A percentile compares a stretch with the other conserved stretches of the same genome.
These are phyloP conservation scores for Cephus nigrinus DNA, from an alignment of 2,888 invertebrate species.

Conservation along the genomic window DNA sequence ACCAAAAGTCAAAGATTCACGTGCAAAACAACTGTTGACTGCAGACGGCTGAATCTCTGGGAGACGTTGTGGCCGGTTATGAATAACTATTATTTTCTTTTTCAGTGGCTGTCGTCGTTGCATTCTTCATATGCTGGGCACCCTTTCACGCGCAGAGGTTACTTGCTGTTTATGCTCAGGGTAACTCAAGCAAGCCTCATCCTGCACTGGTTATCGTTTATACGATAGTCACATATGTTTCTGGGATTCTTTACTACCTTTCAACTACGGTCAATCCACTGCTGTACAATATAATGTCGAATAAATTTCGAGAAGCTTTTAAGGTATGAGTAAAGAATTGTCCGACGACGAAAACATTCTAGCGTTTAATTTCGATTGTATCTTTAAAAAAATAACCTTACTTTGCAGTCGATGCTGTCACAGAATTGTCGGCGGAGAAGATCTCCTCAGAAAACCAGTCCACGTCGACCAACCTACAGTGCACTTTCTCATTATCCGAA, in stretches of 20 bases:
- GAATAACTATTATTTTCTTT: conserved; percentile 26
- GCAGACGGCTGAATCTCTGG: too few species aligned
- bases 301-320: conserved; percentile 78
- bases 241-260: conserved; percentile 76
- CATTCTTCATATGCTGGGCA: conserved; percentile 86
- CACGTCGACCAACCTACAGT: conserved; percentile 55
- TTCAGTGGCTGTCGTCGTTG: conserved; percentile 87
- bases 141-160: conserved; percentile 94
- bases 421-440: conserved; percentile 60
- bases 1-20: too few species aligned
- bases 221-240: conserved; percentile 71
- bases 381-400: conserved; percentile 7
- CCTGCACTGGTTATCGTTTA: conserved; percentile 67
- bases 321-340: conserved; percentile 68
- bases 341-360: too few species aligned
- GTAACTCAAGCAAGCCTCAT: conserved; percentile 67
- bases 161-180: conserved; percentile 80
- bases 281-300: conserved; percentile 78
- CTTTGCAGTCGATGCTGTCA: conserved; percentile 65
- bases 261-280: conserved; percentile 79
- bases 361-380: too few species aligned
- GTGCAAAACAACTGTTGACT: too few species aligned
- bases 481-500: conserved; percentile 51
- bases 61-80: too few species aligned
- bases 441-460: conserved; percentile 38